phyloP scores from a whole-genome alignment of 2,888 invertebrate genomes.

The Lissocephala sabroskyi region DNA sequence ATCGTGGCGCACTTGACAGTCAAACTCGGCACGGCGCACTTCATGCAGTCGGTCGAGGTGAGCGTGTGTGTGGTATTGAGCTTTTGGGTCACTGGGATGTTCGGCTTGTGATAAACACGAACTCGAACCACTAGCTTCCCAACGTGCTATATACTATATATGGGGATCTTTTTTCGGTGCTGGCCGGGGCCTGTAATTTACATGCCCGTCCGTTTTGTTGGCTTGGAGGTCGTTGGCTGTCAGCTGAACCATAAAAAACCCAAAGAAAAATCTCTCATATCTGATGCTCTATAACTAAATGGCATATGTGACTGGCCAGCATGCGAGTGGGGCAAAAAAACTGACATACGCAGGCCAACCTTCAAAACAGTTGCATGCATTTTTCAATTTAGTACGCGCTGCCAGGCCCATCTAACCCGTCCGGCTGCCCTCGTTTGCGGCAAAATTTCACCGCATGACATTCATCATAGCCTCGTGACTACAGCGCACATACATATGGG shows the following conservation, averaged over 20 bases:
- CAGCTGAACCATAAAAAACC: conserved; percentile 13
- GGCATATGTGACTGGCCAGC: too few species aligned
- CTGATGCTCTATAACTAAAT: too few species aligned
- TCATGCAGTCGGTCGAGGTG: neutral
- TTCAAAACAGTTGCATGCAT: conserved; percentile 61
- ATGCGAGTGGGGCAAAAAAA: too few species aligned
- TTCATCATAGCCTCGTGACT: conserved; percentile 42
- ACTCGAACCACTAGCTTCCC: too few species aligned
- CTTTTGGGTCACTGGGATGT: too few species aligned
- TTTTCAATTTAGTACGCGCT: conserved; percentile 6
- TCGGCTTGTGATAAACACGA: too few species aligned
- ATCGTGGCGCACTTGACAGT: too few species aligned
- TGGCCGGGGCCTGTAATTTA: conserved; percentile 38
- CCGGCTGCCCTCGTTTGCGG: conserved; percentile 21
- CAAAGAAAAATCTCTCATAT: conserved; percentile 11
- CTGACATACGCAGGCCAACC: conserved; percentile 34
- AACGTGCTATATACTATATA: neutral
- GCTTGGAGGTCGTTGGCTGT: conserved; percentile 48
- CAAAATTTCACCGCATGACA: conserved; percentile 64
- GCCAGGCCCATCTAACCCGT: conserved; percentile 18
- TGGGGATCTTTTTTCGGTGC: conserved; percentile 7
- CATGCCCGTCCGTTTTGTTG: conserved; percentile 38
- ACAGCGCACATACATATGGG: neutral
- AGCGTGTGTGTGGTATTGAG: neutral
- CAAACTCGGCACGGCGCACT: too few species aligned